Base-by-base conservation (phyloP, 2,888 invertebrate species). In the Perdita meconis region DNA sequence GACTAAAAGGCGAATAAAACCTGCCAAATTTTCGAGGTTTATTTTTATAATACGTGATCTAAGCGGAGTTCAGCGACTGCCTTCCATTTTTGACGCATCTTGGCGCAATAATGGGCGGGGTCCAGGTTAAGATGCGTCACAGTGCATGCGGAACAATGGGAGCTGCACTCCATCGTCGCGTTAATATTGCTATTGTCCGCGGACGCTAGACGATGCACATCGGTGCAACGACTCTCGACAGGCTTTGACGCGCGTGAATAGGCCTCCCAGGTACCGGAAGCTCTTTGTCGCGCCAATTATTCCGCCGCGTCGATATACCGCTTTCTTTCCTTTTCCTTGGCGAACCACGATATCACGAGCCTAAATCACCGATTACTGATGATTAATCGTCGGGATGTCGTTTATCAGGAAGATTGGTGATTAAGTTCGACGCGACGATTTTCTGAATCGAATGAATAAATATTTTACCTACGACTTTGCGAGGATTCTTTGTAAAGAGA, bases 231-330 rank as follows among this genome's bases (percentile, higher is more conserved):
- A 59, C 69, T 60, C 72, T 81, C 57, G 66, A 76, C 73, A 70
- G 78, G 75, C 82, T 85, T 84, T 78, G 75, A 80, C 68, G 59
- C 67, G 76, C 67, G 57, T 85, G 82, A 87, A 86, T 85, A 73
- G 86, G 42, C 73, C 69, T 69, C 53, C 72, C 47, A 67, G 67
- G 67, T 65, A 80, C 71, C 87, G 86, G 86, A 87, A 86, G 74
- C 78, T 76, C 82, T 87, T 86, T 87, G 82, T 83, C 59, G 72
- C 77, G 71, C 78, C 79, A 84, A 87, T 86, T 85, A 87, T 80
- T 83, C 72, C 76, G 73, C 80, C 61, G 63, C 50, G 56, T 78
- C 57, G 51, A 71, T 73, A 71, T 59, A 59, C 36, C 57, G 13
- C 60, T 56, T 60, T 64, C 50, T 55, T 34, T 36, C 34, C 61